Conservation (phyloP, 2,797 vertebrate genomes). For the Mus minutoides region DNA sequence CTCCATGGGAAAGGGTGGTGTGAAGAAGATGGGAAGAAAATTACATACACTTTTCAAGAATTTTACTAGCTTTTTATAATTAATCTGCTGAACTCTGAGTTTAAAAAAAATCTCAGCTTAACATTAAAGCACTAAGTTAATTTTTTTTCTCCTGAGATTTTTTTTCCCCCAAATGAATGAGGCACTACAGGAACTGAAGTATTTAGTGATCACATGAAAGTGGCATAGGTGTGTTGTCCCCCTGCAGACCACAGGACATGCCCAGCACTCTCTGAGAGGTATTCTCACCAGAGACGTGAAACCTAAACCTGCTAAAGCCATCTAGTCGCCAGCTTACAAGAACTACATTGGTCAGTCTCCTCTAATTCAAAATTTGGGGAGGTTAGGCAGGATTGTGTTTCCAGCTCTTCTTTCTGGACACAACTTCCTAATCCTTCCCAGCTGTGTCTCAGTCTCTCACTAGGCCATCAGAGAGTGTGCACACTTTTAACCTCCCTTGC, state of each 20-base stretch:
- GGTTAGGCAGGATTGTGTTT: neutral
- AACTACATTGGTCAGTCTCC: neutral
- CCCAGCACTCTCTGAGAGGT: neutral
- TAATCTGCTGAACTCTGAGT: neutral
- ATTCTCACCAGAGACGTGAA: neutral
- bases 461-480: neutral
- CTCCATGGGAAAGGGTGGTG: too few species aligned
- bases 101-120: neutral
- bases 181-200: neutral
- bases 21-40: neutral
- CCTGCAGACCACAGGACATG: neutral
- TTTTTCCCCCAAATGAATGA: neutral
- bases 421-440: neutral
- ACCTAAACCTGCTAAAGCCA: neutral
- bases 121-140: neutral
- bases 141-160: constrained; percentile 22
- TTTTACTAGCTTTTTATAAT: neutral
- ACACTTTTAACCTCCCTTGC: neutral
- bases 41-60: neutral
- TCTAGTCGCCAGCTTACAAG: neutral
- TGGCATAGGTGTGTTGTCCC: neutral
- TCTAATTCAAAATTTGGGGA: neutral
- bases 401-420: neutral
- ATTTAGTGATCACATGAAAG: neutral
- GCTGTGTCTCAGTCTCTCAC: too few species aligned